A percentile compares a stretch with the other conserved stretches of the same genome.
Conservation (phyloP, 2,797 vertebrate species). For the Erithacus rubecula region DNA sequence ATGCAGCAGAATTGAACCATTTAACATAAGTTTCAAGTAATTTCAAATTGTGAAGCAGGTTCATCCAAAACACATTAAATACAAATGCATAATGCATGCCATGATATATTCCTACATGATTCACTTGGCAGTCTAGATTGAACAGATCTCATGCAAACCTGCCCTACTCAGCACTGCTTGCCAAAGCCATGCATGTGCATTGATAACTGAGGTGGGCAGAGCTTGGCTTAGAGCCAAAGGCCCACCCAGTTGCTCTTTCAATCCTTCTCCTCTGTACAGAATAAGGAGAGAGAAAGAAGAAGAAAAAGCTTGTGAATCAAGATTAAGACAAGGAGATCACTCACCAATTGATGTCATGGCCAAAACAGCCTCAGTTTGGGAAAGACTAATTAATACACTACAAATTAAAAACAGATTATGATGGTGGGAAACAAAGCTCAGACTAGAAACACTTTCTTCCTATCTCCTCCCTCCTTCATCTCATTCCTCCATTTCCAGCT, state of each 20-base stretch:
- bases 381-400: background rate
- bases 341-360: background rate
- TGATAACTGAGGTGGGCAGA: rapidly evolving
- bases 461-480: background rate
- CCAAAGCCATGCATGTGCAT: background rate
- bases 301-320: rapidly evolving
- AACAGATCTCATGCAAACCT: background rate
- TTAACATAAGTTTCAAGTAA: background rate
- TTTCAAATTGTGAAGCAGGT: background rate
- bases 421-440: background rate
- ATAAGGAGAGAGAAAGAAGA: background rate
- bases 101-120: background rate
- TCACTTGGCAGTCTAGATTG: background rate
- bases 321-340: background rate
- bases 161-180: background rate
- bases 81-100: background rate
- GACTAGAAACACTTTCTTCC: background rate
- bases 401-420: background rate
- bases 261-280: background rate
- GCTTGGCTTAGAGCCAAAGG: background rate
- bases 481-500: background rate
- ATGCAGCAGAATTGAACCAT: background rate
- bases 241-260: background rate
- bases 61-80: background rate
- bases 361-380: background rate